These are phyloP conservation scores for Staurois parvus DNA, from an alignment of 2,797 vertebrate species.

Conservation along the genomic window DNA sequence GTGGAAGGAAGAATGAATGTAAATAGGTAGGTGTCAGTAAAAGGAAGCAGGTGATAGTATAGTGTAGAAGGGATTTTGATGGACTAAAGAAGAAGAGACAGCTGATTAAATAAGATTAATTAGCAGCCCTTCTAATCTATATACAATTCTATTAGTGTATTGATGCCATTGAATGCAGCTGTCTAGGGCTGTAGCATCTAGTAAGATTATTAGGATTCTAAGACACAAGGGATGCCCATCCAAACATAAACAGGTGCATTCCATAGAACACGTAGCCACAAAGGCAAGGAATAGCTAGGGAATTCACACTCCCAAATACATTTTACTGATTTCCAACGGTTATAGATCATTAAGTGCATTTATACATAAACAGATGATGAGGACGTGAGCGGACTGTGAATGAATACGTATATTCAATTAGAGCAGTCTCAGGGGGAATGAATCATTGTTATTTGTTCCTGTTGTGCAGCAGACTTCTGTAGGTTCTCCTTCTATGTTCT, in stretches of 20 bases:
- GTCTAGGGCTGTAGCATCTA: background rate
- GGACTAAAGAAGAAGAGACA: background rate
- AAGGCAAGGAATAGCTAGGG: background rate
- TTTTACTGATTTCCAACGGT: background rate
- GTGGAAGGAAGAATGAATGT: background rate
- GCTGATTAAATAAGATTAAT: slow-evolving; percentile 5
- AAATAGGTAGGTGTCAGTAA: background rate
- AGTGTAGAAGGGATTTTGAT: background rate
- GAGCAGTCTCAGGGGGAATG: slow-evolving; percentile 20
- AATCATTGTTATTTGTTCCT: slow-evolving; percentile 40
- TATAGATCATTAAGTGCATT: slow-evolving; percentile 26
- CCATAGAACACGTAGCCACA: background rate
- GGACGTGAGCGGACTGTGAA: slow-evolving; percentile 20
- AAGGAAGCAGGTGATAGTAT: background rate
- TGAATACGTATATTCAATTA: slow-evolving; percentile 27
- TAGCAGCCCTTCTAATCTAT: background rate
- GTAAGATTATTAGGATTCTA: background rate
- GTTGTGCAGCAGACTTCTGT: slow-evolving; percentile 13
- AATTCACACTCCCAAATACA: background rate
- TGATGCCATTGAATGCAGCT: background rate
- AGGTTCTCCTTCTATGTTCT: slow-evolving; percentile 20
- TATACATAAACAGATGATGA: slow-evolving; percentile 22
- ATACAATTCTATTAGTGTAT: slow-evolving; percentile 48
- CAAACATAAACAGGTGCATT: background rate
- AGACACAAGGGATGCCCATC: background rate